Percentiles rank a stretch among this genome's conserved stretches.
phyloP scores from a whole-genome alignment of 37 sponge, comb jelly and placozoan species.

The Aplysina aerophoba region DNA sequence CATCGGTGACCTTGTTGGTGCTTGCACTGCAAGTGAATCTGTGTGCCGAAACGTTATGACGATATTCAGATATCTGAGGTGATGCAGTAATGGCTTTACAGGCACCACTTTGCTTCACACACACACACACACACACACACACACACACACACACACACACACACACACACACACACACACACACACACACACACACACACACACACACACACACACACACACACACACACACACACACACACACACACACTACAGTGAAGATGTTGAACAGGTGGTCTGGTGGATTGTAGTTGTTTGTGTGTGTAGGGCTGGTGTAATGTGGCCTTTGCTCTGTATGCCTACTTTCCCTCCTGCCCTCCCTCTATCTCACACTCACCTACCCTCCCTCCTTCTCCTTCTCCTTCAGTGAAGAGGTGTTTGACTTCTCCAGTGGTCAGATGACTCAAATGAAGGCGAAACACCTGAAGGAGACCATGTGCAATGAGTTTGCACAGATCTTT shows the following conservation, averaged over 20 bases:
- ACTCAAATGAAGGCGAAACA: slow-evolving; percentile 96
- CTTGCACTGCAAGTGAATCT: slow-evolving; percentile 90
- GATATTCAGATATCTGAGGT: slow-evolving; percentile 96
- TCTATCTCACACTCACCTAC: background rate
- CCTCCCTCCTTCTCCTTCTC: no score
- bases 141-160: slow-evolving; percentile 4
- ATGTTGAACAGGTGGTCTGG: no score
- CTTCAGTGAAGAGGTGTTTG: slow-evolving; percentile 98
- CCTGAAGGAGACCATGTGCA: slow-evolving; percentile 98
- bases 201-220: no score
- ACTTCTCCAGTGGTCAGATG: slow-evolving; percentile 97
- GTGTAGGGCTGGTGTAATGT: no score
- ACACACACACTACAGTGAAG: no score
- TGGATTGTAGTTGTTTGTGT: no score
- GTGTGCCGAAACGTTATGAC: slow-evolving; percentile 97
- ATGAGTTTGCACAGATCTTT: slow-evolving; percentile 94
- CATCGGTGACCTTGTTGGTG: slow-evolving; percentile 93
- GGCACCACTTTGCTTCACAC: background rate
- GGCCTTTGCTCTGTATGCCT: no score
- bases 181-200: background rate
- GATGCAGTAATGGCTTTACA: background rate
- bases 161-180: background rate
- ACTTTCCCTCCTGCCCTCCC: background rate
- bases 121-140: background rate
- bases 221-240: no score